Conservation (phyloP, 2,797 vertebrate genomes). For the Enteromius argenteus region DNA sequence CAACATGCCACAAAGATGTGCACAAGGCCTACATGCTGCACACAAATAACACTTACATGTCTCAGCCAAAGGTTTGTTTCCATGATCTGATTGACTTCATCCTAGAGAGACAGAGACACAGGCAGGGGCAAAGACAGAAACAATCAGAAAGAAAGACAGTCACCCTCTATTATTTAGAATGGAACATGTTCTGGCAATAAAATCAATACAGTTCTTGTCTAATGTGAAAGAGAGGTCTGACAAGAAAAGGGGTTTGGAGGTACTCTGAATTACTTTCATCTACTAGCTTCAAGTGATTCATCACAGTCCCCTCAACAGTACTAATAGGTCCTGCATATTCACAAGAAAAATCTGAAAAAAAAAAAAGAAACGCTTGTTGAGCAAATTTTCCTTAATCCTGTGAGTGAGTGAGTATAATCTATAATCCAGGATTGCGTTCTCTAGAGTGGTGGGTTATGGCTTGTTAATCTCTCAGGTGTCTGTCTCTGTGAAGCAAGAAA, state of each 20-base stretch:
- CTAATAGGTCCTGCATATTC: not conserved
- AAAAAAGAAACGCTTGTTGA: not conserved
- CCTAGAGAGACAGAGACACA: conserved; percentile 73
- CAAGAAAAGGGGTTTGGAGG: not conserved
- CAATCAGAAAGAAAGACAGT: conserved; percentile 11
- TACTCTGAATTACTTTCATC: not conserved
- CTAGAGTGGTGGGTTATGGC: conserved; percentile 25
- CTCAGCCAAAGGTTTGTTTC: conserved; percentile 97
- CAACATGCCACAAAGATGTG: not conserved
- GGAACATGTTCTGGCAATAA: conserved; percentile 14
- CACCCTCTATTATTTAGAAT: conserved; percentile 8
- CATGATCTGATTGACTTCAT: conserved; percentile 99
- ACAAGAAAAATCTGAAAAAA: not conserved
- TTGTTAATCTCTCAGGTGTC: conserved; percentile 45
- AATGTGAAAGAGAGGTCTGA: not conserved
- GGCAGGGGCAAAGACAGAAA: not conserved
- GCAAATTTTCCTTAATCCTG: conserved; percentile 17
- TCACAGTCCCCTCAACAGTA: not conserved
- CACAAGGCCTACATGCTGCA: not conserved
- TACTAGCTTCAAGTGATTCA: conserved; percentile 2
- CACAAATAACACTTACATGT: conserved; percentile 82
- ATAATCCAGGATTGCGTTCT: conserved; percentile 31
- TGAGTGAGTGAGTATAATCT: conserved; percentile 24
- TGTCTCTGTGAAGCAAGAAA: conserved; percentile 18
- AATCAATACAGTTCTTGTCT: conserved; percentile 9